Evolutionary conservation across 2,113 vertebrate species (phyloP), one percentile per base, ranked within the genome.

Genomic region (Tetrax tetrax): DNA sequence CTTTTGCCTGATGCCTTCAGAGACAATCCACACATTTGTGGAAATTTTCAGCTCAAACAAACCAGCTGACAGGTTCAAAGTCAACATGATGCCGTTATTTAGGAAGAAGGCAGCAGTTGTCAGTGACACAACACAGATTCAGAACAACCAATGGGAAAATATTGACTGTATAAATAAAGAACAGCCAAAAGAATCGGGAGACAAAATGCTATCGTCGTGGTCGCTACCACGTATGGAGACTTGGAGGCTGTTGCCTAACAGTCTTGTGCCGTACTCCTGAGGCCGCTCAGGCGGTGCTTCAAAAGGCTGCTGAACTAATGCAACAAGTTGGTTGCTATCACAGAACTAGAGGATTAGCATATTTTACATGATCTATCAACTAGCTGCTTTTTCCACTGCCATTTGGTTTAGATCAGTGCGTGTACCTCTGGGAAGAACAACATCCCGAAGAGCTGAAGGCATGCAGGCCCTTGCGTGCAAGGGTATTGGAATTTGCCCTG

Each of bases 181-280:
- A 18, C 10, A 66, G 21, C 19, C 15, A 38, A 53, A 86, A 72
- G 35, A 22, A 45, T 3, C 0, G 5, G 33, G 53, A 87, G 20
- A 17, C 15, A 65, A 54, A 87, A 45, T 1, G 7, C 33, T 78
- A 47, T 13, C 5, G 6, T 7, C 4, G 25, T 37, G 59, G 24
- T 33, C 20, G 56, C 47, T 77, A 7, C 48, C 59, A n/a, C 0
- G 0, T 16, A 41, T 33, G 0, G 1, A 77, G 31, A 28, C 12
- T n/a, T 43, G 24, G 25, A 83, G 45, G 35, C 31, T 65, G 28
- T 18, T 85, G n/a, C 29, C 1, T 6, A 50, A 20, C 10, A 10
- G 41, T 19, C 3, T 74, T 3, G 0, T 64, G 29, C 29, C 0
- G 8, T 53, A n/a, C 14, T 79, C 21, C 23, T 0, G 0, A 51